Evolutionary conservation across 2,113 vertebrate genomes (phyloP).

Genomic region (Bombycilla garrulus): DNA sequence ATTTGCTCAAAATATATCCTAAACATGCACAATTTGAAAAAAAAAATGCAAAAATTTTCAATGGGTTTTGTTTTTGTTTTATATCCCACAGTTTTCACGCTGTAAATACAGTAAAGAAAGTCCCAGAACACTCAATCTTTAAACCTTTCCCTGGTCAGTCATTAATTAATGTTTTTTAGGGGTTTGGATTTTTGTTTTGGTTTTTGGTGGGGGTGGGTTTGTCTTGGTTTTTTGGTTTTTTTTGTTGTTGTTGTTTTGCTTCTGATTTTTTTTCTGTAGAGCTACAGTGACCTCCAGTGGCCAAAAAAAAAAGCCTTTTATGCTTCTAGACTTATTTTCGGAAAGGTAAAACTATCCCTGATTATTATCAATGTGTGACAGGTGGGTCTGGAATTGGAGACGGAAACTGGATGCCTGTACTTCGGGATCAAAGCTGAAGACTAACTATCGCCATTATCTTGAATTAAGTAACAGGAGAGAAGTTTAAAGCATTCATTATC

Average conservation of each 20-base stretch:
- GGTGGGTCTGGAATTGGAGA: constrained; percentile 15
- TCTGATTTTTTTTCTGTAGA: neutral
- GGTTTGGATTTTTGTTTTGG: neutral
- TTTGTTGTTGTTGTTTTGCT: too few species aligned
- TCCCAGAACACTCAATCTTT: constrained; percentile 4
- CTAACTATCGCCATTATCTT: neutral
- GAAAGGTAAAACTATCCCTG: neutral
- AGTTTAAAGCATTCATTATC: neutral
- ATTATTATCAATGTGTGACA: neutral
- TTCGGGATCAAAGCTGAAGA: neutral
- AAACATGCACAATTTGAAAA: neutral
- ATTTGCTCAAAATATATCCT: constrained; percentile 47
- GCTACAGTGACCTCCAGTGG: constrained; percentile 63
- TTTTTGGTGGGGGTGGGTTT: neutral
- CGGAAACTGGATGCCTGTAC: neutral
- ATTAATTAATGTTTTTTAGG: neutral
- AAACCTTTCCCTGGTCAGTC: neutral
- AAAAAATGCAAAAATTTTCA: neutral
- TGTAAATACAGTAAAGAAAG: constrained; percentile 33
- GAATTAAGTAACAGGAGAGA: neutral
- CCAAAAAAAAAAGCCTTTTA: neutral
- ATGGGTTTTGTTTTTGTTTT: constrained; percentile 4
- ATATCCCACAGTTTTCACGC: constrained; percentile 26
- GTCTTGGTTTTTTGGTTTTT: neutral
- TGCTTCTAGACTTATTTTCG: neutral